Conservation (phyloP, 2,888 invertebrate species). For the Dexiosoma caninum region DNA sequence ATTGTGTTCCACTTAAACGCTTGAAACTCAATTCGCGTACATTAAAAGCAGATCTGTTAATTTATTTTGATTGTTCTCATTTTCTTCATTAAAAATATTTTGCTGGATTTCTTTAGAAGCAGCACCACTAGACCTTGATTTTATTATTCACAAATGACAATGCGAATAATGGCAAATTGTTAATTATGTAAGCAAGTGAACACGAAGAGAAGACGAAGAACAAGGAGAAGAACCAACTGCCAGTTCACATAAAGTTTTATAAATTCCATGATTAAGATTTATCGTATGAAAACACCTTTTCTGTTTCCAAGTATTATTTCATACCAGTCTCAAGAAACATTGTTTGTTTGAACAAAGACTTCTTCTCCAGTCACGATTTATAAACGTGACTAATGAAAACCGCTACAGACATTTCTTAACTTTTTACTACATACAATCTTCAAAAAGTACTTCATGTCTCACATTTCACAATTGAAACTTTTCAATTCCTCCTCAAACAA, state of each 20-base stretch:
- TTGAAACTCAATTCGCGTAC: conserved; percentile 32
- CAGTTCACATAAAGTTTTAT: conserved; percentile 1
- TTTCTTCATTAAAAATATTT: not conserved
- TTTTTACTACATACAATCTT: not conserved
- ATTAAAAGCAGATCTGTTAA: conserved; percentile 11
- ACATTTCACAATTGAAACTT: conserved; percentile 1
- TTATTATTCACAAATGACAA: conserved; percentile 34
- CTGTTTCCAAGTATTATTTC: not conserved
- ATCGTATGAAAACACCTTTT: not conserved
- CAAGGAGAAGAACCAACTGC: too few relatives aligned
- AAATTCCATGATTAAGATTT: conserved; percentile 21
- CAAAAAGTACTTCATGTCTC: not conserved
- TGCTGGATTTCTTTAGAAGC: not conserved
- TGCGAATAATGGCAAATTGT: conserved; percentile 32
- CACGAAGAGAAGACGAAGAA: not conserved
- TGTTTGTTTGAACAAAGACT: conserved; percentile 11
- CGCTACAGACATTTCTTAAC: conserved; percentile 22
- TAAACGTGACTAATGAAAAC: conserved; percentile 66
- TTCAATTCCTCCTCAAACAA: not conserved
- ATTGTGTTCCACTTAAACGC: not conserved
- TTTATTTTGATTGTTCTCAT: not conserved
- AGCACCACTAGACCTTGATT: conserved; percentile 43
- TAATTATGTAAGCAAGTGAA: conserved; percentile 32
- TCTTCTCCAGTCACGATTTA: conserved; percentile 65
- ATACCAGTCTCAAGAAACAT: conserved; percentile 1